Percentiles rank a stretch among this genome's conserved stretches.
phyloP scores from a whole-genome alignment of 2,113 vertebrate species.

The Rhinichthys klamathensis region DNA sequence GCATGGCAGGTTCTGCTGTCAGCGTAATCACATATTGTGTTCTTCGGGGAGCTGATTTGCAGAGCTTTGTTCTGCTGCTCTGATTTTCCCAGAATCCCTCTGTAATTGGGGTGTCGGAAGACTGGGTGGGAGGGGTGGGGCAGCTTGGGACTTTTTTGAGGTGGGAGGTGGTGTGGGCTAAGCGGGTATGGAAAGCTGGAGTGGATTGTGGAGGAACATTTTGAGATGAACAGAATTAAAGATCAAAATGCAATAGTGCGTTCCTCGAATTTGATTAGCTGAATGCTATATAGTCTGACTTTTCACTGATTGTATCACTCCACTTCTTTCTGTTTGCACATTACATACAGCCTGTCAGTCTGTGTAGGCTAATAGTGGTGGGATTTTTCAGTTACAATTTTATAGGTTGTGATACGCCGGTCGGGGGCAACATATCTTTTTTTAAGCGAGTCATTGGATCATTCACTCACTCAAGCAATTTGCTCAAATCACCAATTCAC shows the following conservation, averaged over 20 bases:
- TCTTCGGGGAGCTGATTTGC: slow-evolving; percentile 61
- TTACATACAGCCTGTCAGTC: too few species aligned
- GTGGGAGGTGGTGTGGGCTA: slow-evolving; percentile 7
- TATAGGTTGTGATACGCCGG: not conserved
- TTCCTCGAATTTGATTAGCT: not conserved
- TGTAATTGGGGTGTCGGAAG: slow-evolving; percentile 54
- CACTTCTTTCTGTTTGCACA: too few species aligned
- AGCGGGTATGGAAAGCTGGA: not conserved
- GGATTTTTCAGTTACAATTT: too few species aligned
- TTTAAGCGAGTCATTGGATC: not conserved
- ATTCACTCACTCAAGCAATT: not conserved
- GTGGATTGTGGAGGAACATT: slow-evolving; percentile 13
- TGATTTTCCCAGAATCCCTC: slow-evolving; percentile 50
- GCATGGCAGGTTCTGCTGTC: slow-evolving; percentile 48
- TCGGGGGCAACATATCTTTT: not conserved
- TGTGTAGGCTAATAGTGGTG: too few species aligned
- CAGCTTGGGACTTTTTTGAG: slow-evolving; percentile 8
- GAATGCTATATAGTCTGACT: too few species aligned
- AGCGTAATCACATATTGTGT: slow-evolving; percentile 35
- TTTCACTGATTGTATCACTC: too few species aligned
- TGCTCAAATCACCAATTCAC: not conserved
- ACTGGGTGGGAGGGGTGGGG: slow-evolving; percentile 21
- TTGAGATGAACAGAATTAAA: not conserved
- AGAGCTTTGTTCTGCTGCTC: slow-evolving; percentile 57
- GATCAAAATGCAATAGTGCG: not conserved